Evolutionary conservation across 2,113 vertebrate genomes (phyloP).

Genomic region (Arenaria interpres): DNA sequence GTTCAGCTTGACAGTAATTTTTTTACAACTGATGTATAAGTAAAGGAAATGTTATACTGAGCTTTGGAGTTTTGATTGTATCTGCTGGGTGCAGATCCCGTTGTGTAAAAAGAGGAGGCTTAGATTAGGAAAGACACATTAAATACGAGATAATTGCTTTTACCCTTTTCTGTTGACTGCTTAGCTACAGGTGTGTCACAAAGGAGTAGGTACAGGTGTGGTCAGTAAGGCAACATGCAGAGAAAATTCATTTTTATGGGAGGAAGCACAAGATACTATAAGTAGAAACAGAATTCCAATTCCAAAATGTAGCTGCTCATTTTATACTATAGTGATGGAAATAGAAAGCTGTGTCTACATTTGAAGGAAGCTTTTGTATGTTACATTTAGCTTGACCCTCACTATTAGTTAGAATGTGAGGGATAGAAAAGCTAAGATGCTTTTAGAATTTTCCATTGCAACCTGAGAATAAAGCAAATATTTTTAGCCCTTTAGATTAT

Average conservation of each 20-base stretch:
- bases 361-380: neutral
- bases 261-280: neutral
- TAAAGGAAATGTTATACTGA: neutral
- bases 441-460: neutral
- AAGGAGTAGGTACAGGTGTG: neutral
- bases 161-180: neutral
- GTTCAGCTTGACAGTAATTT: neutral
- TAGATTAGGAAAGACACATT: neutral
- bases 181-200: neutral
- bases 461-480: neutral
- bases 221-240: neutral
- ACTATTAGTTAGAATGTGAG: neutral
- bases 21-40: neutral
- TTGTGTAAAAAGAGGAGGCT: neutral
- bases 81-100: neutral
- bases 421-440: neutral
- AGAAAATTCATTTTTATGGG: neutral
- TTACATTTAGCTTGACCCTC: neutral
- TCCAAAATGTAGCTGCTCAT: neutral
- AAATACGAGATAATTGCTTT: neutral
- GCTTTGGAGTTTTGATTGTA: neutral
- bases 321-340: neutral
- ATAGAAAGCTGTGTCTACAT: neutral
- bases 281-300: neutral
- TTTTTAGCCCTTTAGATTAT: neutral